Evolutionary conservation across 2,797 vertebrate genomes (phyloP).

Genomic region (Neopelma chrysocephalum): DNA sequence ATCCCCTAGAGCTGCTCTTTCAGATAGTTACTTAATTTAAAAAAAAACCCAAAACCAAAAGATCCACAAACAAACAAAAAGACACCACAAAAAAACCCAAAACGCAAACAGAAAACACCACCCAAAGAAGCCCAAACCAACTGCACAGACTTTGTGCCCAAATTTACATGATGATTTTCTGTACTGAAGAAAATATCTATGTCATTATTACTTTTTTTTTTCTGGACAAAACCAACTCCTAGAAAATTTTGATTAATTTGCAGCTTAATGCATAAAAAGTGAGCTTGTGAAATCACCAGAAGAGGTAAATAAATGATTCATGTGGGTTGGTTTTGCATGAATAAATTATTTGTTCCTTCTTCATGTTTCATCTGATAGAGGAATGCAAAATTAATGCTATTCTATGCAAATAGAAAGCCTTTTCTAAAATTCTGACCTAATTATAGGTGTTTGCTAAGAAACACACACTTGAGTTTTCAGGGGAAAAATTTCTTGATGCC

Average conservation of each 20-base stretch:
- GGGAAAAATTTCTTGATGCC: neutral
- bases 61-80: neutral
- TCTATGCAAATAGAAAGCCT: slow-evolving; percentile 66
- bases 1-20: neutral
- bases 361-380: slow-evolving; percentile 58
- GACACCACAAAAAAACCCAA: neutral
- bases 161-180: slow-evolving; percentile 53
- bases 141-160: slow-evolving; percentile 35
- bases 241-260: slow-evolving; percentile 45
- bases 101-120: neutral
- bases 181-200: neutral
- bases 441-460: slow-evolving; percentile 61
- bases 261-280: slow-evolving; percentile 49
- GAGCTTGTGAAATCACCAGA: slow-evolving; percentile 67
- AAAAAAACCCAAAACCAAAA: neutral
- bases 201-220: neutral
- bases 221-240: slow-evolving; percentile 46
- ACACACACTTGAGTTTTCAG: neutral
- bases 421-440: slow-evolving; percentile 68
- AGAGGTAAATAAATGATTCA: slow-evolving; percentile 78
- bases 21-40: neutral
- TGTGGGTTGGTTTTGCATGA: slow-evolving; percentile 72
- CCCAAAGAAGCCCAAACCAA: neutral
- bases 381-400: slow-evolving; percentile 72
- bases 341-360: slow-evolving; percentile 74